phyloP scores from a whole-genome alignment of 2,888 invertebrate genomes.

The Limnephilus rhombicus region DNA sequence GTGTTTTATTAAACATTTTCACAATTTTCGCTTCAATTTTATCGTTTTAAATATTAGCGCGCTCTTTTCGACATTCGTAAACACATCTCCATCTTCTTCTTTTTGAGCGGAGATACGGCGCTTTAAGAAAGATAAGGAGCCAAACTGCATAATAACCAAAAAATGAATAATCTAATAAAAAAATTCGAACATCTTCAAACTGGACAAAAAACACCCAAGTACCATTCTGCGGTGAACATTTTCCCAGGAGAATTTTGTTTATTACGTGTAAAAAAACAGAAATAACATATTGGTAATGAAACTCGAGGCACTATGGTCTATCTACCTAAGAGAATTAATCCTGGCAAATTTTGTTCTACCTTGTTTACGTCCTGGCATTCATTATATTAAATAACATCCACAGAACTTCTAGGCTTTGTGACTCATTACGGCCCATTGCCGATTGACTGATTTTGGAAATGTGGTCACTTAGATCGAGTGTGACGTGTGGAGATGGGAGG shows the following conservation, averaged over 20 bases:
- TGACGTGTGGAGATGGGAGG: slow-evolving; percentile 17
- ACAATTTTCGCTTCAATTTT: no score
- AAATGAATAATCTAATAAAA: no score
- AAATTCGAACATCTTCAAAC: not conserved
- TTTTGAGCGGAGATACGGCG: no score
- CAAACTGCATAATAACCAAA: no score
- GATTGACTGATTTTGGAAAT: slow-evolving; percentile 10
- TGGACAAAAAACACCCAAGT: not conserved
- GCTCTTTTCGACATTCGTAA: no score
- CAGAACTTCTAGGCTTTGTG: not conserved
- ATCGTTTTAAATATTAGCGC: no score
- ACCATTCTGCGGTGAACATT: not conserved
- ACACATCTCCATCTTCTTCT: no score
- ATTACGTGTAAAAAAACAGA: not conserved
- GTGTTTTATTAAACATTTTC: no score
- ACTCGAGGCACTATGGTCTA: not conserved
- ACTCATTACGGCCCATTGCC: not conserved
- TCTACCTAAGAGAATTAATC: not conserved
- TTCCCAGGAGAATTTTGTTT: not conserved
- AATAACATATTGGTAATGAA: no score
- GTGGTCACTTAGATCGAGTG: slow-evolving; percentile 30
- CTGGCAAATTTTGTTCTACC: not conserved
- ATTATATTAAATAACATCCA: not conserved
- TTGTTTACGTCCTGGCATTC: not conserved
- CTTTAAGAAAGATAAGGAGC: no score